Conservation (phyloP, 2,113 vertebrate species). For the Bos javanicus region DNA sequence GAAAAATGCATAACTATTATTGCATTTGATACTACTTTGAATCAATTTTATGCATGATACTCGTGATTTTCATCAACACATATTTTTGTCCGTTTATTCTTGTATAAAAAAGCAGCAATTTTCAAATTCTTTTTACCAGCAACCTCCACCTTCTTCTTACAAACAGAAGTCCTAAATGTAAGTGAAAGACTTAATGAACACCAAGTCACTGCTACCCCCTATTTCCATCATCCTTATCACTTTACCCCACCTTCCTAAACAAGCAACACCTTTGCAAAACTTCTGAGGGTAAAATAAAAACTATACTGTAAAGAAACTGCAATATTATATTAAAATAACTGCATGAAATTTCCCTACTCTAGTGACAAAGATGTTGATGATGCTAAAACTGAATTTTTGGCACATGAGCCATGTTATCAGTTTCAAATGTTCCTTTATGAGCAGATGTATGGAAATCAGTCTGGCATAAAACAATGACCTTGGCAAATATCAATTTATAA, state of each 20-base stretch:
- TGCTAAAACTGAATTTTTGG: not conserved
- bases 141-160: not conserved
- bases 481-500: not conserved
- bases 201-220: not conserved
- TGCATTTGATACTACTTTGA: not conserved
- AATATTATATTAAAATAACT: not conserved
- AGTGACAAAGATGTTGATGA: not conserved
- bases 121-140: not conserved
- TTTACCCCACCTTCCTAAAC: not conserved
- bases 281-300: not conserved
- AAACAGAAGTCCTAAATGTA: not conserved
- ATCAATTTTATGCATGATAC: not conserved
- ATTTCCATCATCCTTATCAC: accelerated
- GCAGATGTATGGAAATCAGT: not conserved
- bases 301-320: not conserved
- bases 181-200: not conserved
- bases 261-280: not conserved
- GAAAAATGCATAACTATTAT: not conserved
- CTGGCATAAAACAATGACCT: too few species aligned
- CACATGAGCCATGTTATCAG: not conserved
- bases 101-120: not conserved
- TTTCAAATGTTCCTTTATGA: not conserved
- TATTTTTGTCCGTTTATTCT: not conserved
- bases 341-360: not conserved
- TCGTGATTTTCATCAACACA: not conserved